Evolutionary conservation across 2,797 vertebrate genomes (phyloP).

Genomic region (Pogonophryne albipinna): DNA sequence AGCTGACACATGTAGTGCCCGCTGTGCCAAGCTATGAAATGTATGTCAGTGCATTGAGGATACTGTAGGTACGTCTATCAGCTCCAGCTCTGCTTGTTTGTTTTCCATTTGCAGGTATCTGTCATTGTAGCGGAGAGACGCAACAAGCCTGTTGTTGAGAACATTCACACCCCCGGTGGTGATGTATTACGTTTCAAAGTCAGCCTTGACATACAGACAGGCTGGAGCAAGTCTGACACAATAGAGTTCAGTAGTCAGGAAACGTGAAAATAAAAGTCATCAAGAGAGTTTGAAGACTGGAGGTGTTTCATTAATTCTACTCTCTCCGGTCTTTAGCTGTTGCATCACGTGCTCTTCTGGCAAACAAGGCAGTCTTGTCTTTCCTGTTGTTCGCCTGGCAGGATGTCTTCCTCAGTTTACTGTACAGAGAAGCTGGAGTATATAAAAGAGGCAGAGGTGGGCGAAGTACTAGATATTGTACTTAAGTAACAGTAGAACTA

Average conservation of each 20-base stretch:
- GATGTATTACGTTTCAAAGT: constrained; percentile 79
- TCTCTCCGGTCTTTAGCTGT: constrained; percentile 52
- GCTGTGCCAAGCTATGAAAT: constrained; percentile 12
- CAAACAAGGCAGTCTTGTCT: constrained; percentile 81
- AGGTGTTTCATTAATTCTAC: constrained; percentile 62
- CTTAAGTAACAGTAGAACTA: too few relatives aligned
- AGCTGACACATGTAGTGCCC: constrained; percentile 10
- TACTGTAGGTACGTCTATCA: constrained; percentile 47
- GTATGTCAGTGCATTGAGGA: constrained; percentile 18
- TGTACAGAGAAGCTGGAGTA: constrained; percentile 15
- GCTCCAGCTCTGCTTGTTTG: constrained; percentile 61
- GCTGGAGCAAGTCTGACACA: constrained; percentile 64
- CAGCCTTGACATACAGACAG: constrained; percentile 58
- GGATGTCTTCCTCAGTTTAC: constrained; percentile 50
- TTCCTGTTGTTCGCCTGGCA: constrained; percentile 75
- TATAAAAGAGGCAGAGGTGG: background rate
- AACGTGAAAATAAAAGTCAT: constrained; percentile 36
- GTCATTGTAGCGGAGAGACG: constrained; percentile 63
- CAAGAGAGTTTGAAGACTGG: constrained; percentile 30
- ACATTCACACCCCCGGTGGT: constrained; percentile 58
- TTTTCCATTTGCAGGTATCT: constrained; percentile 68
- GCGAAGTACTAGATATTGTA: too few relatives aligned
- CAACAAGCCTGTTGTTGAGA: constrained; percentile 57
- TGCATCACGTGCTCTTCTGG: constrained; percentile 56
- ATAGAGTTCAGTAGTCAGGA: constrained; percentile 26